These are phyloP conservation scores for Cardiocondyla obscurior DNA, from an alignment of 1,140 invertebrate genomes.

Conservation along the genomic window DNA sequence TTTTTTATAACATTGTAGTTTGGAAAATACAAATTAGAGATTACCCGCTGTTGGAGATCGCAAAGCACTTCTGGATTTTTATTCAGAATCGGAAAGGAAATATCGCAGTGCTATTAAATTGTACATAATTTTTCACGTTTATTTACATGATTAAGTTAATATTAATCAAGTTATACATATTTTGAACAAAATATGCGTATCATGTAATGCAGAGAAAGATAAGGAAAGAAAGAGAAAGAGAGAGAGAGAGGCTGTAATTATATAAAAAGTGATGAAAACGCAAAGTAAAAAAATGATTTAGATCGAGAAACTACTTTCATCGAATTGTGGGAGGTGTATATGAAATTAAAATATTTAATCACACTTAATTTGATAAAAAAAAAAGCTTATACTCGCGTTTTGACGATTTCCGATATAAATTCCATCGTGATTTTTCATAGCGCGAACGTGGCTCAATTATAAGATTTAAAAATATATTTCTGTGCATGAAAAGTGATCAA, in stretches of 20 bases:
- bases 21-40: constrained; percentile 17
- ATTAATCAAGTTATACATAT: constrained; percentile 10
- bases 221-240: not conserved
- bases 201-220: not conserved
- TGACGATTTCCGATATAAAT: not conserved
- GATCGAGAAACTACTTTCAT: not conserved
- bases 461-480: constrained; percentile 18
- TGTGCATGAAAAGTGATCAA: constrained; percentile 36
- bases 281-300: constrained; percentile 12
- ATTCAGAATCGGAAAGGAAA: not conserved
- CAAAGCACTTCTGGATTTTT: constrained; percentile 24
- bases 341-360: constrained; percentile 22
- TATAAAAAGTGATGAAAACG: constrained; percentile 2
- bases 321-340: not conserved
- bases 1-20: constrained; percentile 71
- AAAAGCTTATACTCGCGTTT: constrained; percentile 5
- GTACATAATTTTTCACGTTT: constrained; percentile 62
- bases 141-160: constrained; percentile 64
- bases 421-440: constrained; percentile 25
- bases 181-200: not conserved
- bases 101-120: constrained; percentile 54
- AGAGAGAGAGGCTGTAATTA: not conserved
- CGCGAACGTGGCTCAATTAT: not conserved
- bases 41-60: not conserved
- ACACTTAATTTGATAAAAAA: constrained; percentile 21